phyloP scores from a whole-genome alignment of 1,140 invertebrate species.

The Oryzaephilus surinamensis region DNA sequence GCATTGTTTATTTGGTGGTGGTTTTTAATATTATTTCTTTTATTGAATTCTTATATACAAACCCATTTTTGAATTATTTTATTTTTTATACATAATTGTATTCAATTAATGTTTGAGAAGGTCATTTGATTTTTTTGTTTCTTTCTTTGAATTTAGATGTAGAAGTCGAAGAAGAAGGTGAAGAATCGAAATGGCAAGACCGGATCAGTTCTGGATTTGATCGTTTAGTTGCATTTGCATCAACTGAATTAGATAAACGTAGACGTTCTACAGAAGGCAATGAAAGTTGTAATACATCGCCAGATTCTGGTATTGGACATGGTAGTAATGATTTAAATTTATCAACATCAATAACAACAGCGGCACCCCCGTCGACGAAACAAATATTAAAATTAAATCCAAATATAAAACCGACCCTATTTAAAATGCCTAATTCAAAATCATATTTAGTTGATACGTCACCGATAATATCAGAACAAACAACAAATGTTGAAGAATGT shows the following conservation, averaged over 20 bases:
- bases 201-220: conserved; percentile 80
- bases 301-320: conserved; percentile 67
- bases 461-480: conserved; percentile 39
- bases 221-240: conserved; percentile 73
- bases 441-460: conserved; percentile 37
- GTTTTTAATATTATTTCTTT: too few relatives aligned
- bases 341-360: conserved; percentile 43
- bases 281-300: conserved; percentile 59
- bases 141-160: conserved; percentile 33
- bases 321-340: conserved; percentile 32
- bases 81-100: background rate
- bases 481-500: conserved; percentile 37
- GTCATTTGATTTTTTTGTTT: background rate
- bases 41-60: too few relatives aligned
- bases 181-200: conserved; percentile 69
- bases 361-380: conserved; percentile 39
- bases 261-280: conserved; percentile 63
- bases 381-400: conserved; percentile 29
- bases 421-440: conserved; percentile 36
- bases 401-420: conserved; percentile 32
- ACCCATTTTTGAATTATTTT: too few relatives aligned
- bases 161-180: conserved; percentile 46
- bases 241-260: conserved; percentile 71
- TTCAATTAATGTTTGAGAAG: too few relatives aligned
- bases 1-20: conserved; percentile 25